A percentile compares a stretch with the other conserved stretches of the same genome.
Conservation (phyloP, 2,888 invertebrate species). For the Syrphus vitripennis region DNA sequence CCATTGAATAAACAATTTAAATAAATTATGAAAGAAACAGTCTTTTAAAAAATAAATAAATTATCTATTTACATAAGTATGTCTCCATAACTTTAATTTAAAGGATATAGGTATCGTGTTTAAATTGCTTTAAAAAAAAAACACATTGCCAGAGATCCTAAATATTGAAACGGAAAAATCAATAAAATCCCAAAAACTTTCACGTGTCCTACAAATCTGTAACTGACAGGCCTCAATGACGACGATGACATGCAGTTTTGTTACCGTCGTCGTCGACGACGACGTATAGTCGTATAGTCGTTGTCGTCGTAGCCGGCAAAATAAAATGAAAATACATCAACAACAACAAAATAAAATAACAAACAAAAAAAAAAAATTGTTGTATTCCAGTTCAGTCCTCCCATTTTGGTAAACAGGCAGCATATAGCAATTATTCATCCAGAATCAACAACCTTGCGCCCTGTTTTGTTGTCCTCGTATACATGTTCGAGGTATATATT, state of each 20-base stretch:
- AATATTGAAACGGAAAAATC: constrained; percentile 52
- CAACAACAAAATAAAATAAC: background rate
- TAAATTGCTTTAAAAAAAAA: background rate
- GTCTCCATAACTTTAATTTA: background rate
- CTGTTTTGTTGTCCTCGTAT: constrained; percentile 16
- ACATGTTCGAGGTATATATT: background rate
- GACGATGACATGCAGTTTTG: constrained; percentile 71
- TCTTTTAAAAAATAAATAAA: background rate
- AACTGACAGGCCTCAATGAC: constrained; percentile 69
- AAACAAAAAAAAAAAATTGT: constrained; percentile 24
- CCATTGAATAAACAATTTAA: constrained; percentile 12
- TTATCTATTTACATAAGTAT: background rate
- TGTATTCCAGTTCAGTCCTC: constrained; percentile 48
- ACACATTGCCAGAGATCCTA: background rate
- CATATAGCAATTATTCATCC: constrained; percentile 70
- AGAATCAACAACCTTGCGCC: constrained; percentile 70
- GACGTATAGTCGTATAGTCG: constrained; percentile 43
- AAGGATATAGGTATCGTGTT: background rate
- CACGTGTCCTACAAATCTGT: constrained; percentile 71
- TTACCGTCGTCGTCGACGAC: constrained; percentile 62
- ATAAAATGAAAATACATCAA: constrained; percentile 25
- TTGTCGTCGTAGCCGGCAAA: constrained; percentile 47
- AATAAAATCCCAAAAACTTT: constrained; percentile 62
- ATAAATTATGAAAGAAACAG: background rate
- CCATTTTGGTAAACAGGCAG: constrained; percentile 67